phyloP scores from a whole-genome alignment of 2,113 vertebrate genomes.

The Garra rufa region DNA sequence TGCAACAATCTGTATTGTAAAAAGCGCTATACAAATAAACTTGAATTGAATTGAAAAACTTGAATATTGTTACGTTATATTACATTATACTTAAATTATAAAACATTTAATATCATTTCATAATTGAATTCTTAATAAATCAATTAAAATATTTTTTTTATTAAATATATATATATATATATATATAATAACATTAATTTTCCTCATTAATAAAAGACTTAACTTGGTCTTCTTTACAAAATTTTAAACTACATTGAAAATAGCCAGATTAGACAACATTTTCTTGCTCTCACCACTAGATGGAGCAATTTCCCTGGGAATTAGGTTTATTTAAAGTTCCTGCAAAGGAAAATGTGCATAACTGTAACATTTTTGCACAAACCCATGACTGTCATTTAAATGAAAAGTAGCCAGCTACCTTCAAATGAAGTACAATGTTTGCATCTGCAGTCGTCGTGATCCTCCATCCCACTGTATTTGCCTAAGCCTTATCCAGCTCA shows the following conservation, averaged over 20 bases:
- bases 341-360: not conserved
- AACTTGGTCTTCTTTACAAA: not conserved
- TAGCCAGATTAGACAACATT: not conserved
- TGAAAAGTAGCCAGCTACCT: not conserved
- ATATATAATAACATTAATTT: not conserved
- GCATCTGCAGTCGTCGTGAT: not conserved
- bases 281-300: conserved; percentile 22
- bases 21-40: too few relatives aligned
- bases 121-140: too few relatives aligned
- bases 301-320: conserved; percentile 24
- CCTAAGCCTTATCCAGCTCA: conserved; percentile 19
- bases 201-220: not conserved
- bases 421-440: not conserved
- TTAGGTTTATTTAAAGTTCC: not conserved
- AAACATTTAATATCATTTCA: too few relatives aligned
- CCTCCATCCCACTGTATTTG: not conserved
- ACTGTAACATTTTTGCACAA: not conserved
- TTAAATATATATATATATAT: too few relatives aligned
- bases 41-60: too few relatives aligned
- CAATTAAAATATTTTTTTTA: too few relatives aligned
- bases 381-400: not conserved
- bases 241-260: not conserved
- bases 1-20: too few relatives aligned
- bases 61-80: too few relatives aligned
- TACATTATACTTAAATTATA: too few relatives aligned